A percentile compares a stretch with the other conserved stretches of the same genome.
Conservation (phyloP, 2,113 vertebrate genomes). For the Copsychus sechellarum region DNA sequence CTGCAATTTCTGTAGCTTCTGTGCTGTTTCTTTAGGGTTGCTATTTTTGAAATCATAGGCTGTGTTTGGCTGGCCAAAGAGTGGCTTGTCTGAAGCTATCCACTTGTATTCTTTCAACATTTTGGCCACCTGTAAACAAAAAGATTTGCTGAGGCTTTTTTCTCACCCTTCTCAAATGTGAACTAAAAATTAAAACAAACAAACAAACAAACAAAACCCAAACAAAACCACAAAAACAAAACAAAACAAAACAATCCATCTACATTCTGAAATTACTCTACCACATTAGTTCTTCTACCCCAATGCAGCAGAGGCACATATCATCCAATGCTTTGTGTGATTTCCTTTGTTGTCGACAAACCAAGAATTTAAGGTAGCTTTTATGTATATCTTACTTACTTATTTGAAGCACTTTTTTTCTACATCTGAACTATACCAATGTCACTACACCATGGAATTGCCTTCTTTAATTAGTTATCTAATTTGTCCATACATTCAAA, state of each 20-base stretch:
- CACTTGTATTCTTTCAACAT: constrained; percentile 93
- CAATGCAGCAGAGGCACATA: not conserved
- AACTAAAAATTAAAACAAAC: not conserved
- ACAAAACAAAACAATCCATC: too few relatives aligned
- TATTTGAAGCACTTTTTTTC: not conserved
- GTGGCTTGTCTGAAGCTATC: constrained; percentile 87
- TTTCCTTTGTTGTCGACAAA: not conserved
- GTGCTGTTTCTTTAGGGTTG: constrained; percentile 80
- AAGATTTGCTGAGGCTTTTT: not conserved
- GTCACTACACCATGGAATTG: not conserved
- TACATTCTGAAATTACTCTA: not conserved
- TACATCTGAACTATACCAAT: not conserved
- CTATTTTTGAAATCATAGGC: constrained; percentile 90
- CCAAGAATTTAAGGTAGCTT: not conserved
- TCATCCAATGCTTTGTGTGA: not conserved
- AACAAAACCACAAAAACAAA: not conserved
- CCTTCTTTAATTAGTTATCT: not conserved
- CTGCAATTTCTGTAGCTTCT: constrained; percentile 85
- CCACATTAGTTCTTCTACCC: not conserved
- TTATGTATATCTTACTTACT: not conserved
- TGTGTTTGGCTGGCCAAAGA: constrained; percentile 87
- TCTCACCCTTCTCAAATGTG: not conserved
- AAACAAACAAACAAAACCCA: too few relatives aligned
- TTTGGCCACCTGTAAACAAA: constrained; percentile 78
- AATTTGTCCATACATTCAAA: not conserved